Evolutionary conservation across 2,888 invertebrate species (phyloP).

Genomic region (Coenonympha arcania): DNA sequence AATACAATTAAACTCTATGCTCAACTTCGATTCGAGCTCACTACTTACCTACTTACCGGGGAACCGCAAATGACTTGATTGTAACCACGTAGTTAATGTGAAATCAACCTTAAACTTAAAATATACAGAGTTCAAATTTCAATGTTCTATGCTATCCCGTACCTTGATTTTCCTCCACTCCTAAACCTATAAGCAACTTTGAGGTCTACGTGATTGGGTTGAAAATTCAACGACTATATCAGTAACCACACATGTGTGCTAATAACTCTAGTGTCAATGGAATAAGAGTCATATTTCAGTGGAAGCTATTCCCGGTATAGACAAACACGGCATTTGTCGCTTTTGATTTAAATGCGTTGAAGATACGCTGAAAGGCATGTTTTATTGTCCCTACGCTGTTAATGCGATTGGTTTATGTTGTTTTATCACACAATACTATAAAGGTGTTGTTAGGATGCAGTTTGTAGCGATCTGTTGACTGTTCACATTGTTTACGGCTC

Average conservation of each 20-base stretch:
- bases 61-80: slow-evolving; percentile 25
- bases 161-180: slow-evolving; percentile 12
- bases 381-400: slow-evolving; percentile 1
- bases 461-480: background rate
- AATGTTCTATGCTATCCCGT: background rate
- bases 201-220: too few species aligned
- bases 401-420: slow-evolving; percentile 1
- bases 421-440: background rate
- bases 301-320: background rate
- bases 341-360: slow-evolving; percentile 8
- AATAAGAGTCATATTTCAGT: slow-evolving; percentile 4
- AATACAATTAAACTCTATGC: slow-evolving; percentile 28
- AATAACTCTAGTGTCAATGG: too few species aligned
- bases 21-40: slow-evolving; percentile 25
- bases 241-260: too few species aligned
- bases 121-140: background rate
- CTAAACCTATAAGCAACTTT: too few species aligned
- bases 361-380: slow-evolving; percentile 8
- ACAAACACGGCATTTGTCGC: slow-evolving; percentile 7
- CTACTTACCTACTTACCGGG: slow-evolving; percentile 26
- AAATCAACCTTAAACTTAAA: background rate
- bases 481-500: too few species aligned
- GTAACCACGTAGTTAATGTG: background rate
- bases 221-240: too few species aligned
- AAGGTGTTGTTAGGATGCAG: background rate